Conservation (phyloP, 1,140 invertebrate species). For the Cryptotermes secundus region DNA sequence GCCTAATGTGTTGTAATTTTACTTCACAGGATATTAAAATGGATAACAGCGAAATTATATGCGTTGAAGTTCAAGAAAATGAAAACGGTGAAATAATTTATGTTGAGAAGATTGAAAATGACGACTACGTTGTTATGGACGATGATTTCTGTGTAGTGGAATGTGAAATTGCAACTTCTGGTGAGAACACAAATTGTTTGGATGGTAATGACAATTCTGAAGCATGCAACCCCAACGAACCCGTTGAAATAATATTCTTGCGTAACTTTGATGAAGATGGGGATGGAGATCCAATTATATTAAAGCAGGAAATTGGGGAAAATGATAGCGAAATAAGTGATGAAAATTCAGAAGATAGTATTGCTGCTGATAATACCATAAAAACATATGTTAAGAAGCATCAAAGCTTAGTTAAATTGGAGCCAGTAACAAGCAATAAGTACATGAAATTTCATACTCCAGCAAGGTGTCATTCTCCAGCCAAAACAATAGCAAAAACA, state of each 20-base stretch:
- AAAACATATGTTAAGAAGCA: conserved; percentile 4
- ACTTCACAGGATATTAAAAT: neutral
- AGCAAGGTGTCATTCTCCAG: neutral
- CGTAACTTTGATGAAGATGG: conserved; percentile 22
- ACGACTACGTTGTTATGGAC: conserved; percentile 24
- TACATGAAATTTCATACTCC: neutral
- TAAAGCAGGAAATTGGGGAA: neutral
- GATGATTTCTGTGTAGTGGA: conserved; percentile 23
- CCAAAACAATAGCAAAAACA: neutral
- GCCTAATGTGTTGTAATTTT: neutral
- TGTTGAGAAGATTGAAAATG: conserved; percentile 20
- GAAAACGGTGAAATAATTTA: conserved; percentile 28
- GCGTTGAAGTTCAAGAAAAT: conserved; percentile 28
- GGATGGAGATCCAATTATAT: neutral
- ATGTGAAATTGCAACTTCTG: conserved; percentile 18
- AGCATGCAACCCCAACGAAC: neutral
- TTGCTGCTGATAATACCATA: neutral
- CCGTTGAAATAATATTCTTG: conserved; percentile 25
- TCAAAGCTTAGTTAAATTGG: conserved; percentile 8
- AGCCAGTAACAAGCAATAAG: neutral
- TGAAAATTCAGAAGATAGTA: neutral
- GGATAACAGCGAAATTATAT: conserved; percentile 22
- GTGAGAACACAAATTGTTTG: neutral
- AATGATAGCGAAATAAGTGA: neutral
- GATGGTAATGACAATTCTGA: neutral